Base-by-base conservation (phyloP, 2,888 invertebrate genomes). In the Alloscopus bannaensis region DNA sequence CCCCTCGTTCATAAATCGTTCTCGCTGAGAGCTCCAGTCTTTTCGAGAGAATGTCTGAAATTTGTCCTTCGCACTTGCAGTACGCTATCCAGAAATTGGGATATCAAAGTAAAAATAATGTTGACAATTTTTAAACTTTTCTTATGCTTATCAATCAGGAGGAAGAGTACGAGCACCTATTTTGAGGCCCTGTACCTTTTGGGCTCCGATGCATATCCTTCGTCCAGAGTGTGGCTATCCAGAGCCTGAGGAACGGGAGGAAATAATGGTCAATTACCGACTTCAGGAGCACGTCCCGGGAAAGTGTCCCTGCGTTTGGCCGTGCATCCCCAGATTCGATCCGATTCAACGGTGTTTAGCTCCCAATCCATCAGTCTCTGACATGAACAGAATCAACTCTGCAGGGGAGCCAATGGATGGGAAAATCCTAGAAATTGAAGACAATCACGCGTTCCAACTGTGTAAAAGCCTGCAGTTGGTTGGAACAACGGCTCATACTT, bases 291-390 rank as follows among this genome's bases (percentile, higher is more conserved):
- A 60, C 45, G 31, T 36, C 2, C 65, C 69, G 4, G 57, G 50
- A 2, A 69, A 77, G 42, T 83, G 81, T 59, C 83, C 83, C 0
- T 83, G 83, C 31, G 36, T 60, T 18, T 83, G 80, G 80, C 83
- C 83, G 1, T 83, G 83, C 55, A 62, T 36, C 0, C 50, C 42
- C 8, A 26, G 70, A 4, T 83, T 81, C 45, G 83, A 83, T 40
- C 65, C 64, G 3, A 81, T 83, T 59, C 83, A 83, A 64, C 45
- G 73, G 29, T 83, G 83, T 66, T n/a, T n/a, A n/a, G n/a, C n/a
- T n/a, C n/a, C n/a, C n/a, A n/a, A n/a, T n/a, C n/a, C n/a, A n/a
- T n/a, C n/a, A n/a, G n/a, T n/a, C n/a, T n/a, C n/a, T n/a, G n/a
- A n/a, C n/a, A n/a, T n/a, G n/a, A n/a, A n/a, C n/a, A n/a, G n/a